phyloP scores from a whole-genome alignment of 2,888 invertebrate genomes.

The Drosophila picticornis region DNA sequence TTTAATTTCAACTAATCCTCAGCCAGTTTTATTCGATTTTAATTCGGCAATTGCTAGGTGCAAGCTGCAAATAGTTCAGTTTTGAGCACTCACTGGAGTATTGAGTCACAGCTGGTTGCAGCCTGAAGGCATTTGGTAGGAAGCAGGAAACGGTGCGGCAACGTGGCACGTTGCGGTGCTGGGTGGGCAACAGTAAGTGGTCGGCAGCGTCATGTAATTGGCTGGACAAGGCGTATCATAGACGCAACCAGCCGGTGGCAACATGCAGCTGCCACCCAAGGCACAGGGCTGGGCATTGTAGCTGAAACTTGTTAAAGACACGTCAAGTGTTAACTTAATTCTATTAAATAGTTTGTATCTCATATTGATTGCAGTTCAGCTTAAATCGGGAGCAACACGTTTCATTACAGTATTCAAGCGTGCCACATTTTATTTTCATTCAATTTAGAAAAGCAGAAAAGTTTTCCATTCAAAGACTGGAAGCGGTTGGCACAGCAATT shows the following conservation, averaged over 20 bases:
- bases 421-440: not conserved
- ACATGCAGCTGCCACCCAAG: constrained; percentile 4
- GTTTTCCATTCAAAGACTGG: not conserved
- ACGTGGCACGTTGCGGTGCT: not conserved
- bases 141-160: not conserved
- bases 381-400: not conserved
- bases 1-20: not conserved
- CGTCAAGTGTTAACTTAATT: not conserved
- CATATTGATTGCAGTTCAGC: not conserved
- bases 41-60: not conserved
- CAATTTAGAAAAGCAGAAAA: not conserved
- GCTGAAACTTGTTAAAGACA: not conserved
- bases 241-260: not conserved
- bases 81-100: constrained; percentile 10
- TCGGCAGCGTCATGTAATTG: not conserved
- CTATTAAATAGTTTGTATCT: not conserved
- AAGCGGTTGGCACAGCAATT: not conserved
- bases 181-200: not conserved
- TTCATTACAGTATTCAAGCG: not conserved
- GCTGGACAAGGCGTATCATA: constrained; percentile 10
- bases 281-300: not conserved
- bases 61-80: not conserved
- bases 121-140: constrained; percentile 10
- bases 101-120: constrained; percentile 28
- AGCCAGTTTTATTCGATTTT: not conserved